phyloP scores from a whole-genome alignment of 1,140 invertebrate genomes.

The Cecropterus lyciades region DNA sequence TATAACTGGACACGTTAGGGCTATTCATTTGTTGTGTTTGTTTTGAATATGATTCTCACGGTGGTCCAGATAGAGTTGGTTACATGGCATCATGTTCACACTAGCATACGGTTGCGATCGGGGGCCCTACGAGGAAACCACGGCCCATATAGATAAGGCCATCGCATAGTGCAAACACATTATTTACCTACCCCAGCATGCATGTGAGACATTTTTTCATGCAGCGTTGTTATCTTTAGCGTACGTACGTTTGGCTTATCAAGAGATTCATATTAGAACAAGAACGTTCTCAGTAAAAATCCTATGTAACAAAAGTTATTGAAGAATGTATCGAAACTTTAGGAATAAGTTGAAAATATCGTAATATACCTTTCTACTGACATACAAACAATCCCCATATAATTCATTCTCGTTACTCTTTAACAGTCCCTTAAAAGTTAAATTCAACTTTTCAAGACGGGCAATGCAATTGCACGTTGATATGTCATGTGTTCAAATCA shows the following conservation, averaged over 20 bases:
- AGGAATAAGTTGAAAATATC: too few relatives aligned
- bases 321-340: too few relatives aligned
- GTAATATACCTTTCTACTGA: too few relatives aligned
- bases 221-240: background rate
- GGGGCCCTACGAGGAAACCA: conserved; percentile 70
- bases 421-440: too few relatives aligned
- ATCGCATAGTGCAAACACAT: conserved; percentile 52
- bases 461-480: too few relatives aligned
- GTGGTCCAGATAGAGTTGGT: conserved; percentile 27
- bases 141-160: conserved; percentile 75
- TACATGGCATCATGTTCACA: conserved; percentile 32
- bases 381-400: too few relatives aligned
- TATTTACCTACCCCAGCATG: conserved; percentile 46
- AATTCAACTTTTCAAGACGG: too few relatives aligned
- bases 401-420: too few relatives aligned
- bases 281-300: background rate
- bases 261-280: background rate
- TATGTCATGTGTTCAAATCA: too few relatives aligned
- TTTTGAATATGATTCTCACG: conserved; percentile 8
- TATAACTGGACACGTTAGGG: conserved; percentile 30
- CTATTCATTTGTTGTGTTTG: conserved; percentile 25
- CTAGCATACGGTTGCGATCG: conserved; percentile 48
- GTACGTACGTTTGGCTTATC: background rate
- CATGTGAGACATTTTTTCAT: conserved; percentile 21
- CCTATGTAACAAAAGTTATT: background rate